phyloP scores from a whole-genome alignment of 2,113 vertebrate genomes.

The Lasiurus borealis region DNA sequence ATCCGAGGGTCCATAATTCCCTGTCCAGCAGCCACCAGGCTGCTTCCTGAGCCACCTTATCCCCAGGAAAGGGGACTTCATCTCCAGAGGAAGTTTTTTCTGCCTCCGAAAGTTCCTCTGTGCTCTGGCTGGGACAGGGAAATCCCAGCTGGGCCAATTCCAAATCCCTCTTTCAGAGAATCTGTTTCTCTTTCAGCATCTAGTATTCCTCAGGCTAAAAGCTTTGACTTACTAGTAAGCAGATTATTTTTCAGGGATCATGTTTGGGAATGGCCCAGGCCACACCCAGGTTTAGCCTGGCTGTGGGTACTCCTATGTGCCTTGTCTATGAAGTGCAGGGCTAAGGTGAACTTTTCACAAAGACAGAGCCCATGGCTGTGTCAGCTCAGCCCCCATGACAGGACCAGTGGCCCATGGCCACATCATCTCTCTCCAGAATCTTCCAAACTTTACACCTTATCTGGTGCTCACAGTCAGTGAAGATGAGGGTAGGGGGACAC shows the following conservation, averaged over 20 bases:
- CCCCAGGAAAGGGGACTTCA: not conserved
- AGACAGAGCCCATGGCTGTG: not conserved
- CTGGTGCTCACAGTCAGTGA: not conserved
- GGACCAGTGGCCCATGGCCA: not conserved
- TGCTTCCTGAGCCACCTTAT: not conserved
- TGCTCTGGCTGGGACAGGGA: not conserved
- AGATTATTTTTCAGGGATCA: not conserved
- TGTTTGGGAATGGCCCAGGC: not conserved
- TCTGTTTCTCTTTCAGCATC: not conserved
- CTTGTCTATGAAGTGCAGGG: not conserved
- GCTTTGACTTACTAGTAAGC: not conserved
- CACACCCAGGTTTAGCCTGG: not conserved
- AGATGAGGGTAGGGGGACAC: not conserved
- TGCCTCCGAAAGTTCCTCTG: slow-evolving; percentile 12
- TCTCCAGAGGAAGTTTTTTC: not conserved
- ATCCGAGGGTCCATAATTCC: not conserved
- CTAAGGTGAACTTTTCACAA: not conserved
- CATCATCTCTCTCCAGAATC: not conserved
- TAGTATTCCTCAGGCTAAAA: not conserved
- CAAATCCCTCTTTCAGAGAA: not conserved
- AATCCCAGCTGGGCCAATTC: not conserved
- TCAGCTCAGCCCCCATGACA: not conserved
- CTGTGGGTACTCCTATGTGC: not conserved
- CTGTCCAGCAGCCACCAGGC: not conserved
- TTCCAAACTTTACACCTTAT: not conserved